phyloP scores from a whole-genome alignment of 2,113 vertebrate species.

The Bujurquina vittata region DNA sequence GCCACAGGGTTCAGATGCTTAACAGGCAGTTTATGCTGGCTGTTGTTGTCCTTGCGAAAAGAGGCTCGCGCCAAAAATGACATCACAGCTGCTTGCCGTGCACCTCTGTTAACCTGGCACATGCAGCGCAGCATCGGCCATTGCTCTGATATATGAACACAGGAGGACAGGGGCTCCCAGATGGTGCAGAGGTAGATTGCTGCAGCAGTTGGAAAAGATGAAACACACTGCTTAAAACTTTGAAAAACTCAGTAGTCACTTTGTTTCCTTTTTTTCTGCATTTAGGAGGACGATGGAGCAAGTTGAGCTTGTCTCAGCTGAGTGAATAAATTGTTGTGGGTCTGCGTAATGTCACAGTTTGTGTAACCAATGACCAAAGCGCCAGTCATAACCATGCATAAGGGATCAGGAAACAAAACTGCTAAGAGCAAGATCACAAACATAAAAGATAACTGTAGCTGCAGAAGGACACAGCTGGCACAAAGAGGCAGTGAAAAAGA shows the following conservation, averaged over 20 bases:
- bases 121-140: background rate
- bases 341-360: background rate
- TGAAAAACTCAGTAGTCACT: background rate
- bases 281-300: background rate
- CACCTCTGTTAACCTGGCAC: slow-evolving; percentile 2
- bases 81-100: background rate
- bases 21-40: background rate
- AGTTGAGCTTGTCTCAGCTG: no score
- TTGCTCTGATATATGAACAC: background rate
- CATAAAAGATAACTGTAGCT: background rate
- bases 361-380: no score
- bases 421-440: no score
- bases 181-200: background rate
- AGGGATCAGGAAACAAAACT: no score
- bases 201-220: background rate
- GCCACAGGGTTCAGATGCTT: background rate
- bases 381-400: no score
- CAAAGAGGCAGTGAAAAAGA: background rate
- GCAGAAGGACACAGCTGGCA: background rate
- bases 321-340: background rate
- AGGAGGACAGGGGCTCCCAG: background rate
- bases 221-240: background rate
- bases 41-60: background rate
- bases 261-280: background rate
- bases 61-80: background rate